A percentile compares a stretch with the other conserved stretches of the same genome.
phyloP scores from a whole-genome alignment of 1,140 invertebrate genomes.

The Ostrea denselamellosa region DNA sequence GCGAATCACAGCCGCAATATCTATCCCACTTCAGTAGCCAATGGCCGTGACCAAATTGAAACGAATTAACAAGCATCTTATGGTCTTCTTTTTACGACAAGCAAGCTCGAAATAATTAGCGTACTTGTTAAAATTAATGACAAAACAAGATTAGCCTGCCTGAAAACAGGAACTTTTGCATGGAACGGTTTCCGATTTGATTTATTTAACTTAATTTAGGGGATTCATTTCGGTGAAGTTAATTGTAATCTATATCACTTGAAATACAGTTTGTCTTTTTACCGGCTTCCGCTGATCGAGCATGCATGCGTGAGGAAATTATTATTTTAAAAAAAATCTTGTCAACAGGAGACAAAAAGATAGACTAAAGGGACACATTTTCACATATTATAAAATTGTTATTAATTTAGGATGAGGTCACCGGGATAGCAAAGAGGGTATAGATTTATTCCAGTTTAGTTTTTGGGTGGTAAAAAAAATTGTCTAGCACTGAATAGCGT shows the following conservation, averaged over 20 bases:
- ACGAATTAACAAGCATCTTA: conserved; percentile 42
- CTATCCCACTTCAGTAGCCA: conserved; percentile 34
- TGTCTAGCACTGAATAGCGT: too few relatives aligned
- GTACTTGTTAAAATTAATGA: conserved; percentile 43
- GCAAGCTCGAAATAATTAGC: conserved; percentile 40
- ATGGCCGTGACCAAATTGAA: conserved; percentile 24
- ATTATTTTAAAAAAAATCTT: background rate
- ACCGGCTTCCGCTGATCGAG: conserved; percentile 6
- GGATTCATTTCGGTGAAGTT: conserved; percentile 24
- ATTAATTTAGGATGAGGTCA: too few relatives aligned
- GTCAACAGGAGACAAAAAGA: background rate
- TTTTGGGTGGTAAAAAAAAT: too few relatives aligned
- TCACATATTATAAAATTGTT: too few relatives aligned
- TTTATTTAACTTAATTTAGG: conserved; percentile 36
- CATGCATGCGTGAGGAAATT: background rate
- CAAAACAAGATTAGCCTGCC: conserved; percentile 40
- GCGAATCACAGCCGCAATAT: conserved; percentile 9
- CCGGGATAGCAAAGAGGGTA: too few relatives aligned
- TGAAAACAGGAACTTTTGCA: conserved; percentile 10
- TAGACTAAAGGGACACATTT: background rate
- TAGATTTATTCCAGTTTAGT: too few relatives aligned
- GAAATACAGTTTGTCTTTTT: conserved; percentile 9
- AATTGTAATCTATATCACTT: conserved; percentile 34
- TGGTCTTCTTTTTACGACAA: conserved; percentile 36
- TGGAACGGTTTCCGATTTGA: conserved; percentile 40